phyloP scores from a whole-genome alignment of 1,140 invertebrate species.

The Drosophila arizonae region DNA sequence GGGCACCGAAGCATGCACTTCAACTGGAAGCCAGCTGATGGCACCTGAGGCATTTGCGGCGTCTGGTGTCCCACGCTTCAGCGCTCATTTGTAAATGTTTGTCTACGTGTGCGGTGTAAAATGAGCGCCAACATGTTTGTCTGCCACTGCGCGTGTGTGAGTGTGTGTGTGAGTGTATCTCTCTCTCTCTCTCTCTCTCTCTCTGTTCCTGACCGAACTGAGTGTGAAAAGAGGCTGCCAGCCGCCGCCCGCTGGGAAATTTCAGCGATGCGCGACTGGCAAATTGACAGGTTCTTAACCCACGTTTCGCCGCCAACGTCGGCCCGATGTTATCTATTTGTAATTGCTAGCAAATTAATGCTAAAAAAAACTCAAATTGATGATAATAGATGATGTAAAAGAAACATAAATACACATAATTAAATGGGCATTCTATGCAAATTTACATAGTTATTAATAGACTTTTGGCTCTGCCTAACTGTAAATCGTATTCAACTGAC shows the following conservation, averaged over 20 bases:
- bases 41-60: slow-evolving; percentile 55
- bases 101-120: slow-evolving; percentile 63
- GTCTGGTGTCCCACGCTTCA: slow-evolving; percentile 55
- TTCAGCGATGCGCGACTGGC: slow-evolving; percentile 28
- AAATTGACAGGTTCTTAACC: slow-evolving; percentile 35
- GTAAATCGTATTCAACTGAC: too few relatives aligned
- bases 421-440: too few relatives aligned
- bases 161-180: neutral
- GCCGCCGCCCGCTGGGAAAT: slow-evolving; percentile 52
- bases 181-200: neutral
- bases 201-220: neutral
- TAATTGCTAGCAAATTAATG: neutral
- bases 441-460: too few relatives aligned
- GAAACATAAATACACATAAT: neutral
- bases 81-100: slow-evolving; percentile 75
- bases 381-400: too few relatives aligned
- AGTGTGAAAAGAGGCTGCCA: neutral
- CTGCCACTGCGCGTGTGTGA: neutral
- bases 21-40: slow-evolving; percentile 4
- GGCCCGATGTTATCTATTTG: neutral
- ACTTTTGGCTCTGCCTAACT: too few relatives aligned
- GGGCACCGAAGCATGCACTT: neutral
- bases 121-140: slow-evolving; percentile 22
- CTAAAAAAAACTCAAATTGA: neutral
- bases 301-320: neutral